phyloP scores from a whole-genome alignment of 2,797 vertebrate species.

The Syndactyla subalaris region DNA sequence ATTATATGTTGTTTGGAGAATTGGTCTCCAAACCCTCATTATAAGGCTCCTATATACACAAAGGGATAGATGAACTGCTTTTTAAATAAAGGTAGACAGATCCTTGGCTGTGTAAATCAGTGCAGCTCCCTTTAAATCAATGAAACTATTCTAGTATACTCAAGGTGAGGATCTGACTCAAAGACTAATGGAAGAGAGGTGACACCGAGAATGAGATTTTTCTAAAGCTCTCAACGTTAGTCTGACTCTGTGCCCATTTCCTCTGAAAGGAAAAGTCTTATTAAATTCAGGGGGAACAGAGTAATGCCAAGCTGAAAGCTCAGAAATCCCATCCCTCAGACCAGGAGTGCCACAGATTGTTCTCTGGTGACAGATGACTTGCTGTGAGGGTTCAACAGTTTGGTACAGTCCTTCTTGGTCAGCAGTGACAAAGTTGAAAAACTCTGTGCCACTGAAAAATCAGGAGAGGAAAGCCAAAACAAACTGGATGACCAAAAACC shows the following conservation, averaged over 20 bases:
- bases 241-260: background rate
- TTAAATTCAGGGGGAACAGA: background rate
- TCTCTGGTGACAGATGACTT: background rate
- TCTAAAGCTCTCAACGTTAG: background rate
- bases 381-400: background rate
- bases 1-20: background rate
- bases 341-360: background rate
- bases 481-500: background rate
- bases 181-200: slow-evolving; percentile 1
- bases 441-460: background rate
- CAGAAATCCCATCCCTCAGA: background rate
- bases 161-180: slow-evolving; percentile 5
- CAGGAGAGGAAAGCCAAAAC: background rate
- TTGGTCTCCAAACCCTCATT: background rate
- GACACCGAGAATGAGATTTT: slow-evolving; percentile 1
- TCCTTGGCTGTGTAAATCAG: background rate
- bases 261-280: background rate
- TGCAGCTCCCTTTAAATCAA: background rate
- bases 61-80: background rate
- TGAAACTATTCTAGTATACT: background rate
- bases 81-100: background rate
- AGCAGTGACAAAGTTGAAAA: background rate
- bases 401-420: background rate
- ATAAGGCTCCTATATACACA: background rate
- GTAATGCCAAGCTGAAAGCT: background rate